Percentiles rank a stretch among this genome's conserved stretches.
phyloP scores from a whole-genome alignment of 1,140 invertebrate genomes.

The Camponotus floridanus region DNA sequence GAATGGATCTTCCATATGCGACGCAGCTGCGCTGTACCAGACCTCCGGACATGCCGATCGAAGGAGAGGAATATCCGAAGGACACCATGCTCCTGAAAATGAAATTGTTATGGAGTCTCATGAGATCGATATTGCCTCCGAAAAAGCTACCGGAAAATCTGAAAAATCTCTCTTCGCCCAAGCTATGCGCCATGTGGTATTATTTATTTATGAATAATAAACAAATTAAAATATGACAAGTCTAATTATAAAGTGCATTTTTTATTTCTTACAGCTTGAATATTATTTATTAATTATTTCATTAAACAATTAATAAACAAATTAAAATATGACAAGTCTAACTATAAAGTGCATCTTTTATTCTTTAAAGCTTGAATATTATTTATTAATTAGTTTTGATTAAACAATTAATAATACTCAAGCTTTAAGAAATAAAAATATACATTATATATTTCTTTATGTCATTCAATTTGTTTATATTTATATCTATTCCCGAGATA shows the following conservation, averaged over 20 bases:
- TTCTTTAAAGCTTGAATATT: constrained; percentile 18
- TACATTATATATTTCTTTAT: not conserved
- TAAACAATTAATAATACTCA: not conserved
- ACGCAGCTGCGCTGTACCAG: constrained; percentile 37
- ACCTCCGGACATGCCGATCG: constrained; percentile 50
- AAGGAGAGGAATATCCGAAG: constrained; percentile 63
- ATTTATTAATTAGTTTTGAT: not conserved
- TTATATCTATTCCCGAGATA: not conserved
- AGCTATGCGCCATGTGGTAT: constrained; percentile 75
- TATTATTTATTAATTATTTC: constrained; percentile 6
- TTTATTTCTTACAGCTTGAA: not conserved
- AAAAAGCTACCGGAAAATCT: constrained; percentile 1
- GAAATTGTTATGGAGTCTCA: constrained; percentile 75
- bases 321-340: too few relatives aligned
- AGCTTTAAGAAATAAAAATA: not conserved
- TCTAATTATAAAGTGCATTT: not conserved
- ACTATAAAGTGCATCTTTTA: not conserved
- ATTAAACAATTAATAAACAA: not conserved
- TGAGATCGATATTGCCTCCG: constrained; percentile 67
- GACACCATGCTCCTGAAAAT: constrained; percentile 66
- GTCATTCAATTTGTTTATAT: not conserved
- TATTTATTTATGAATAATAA: not conserved
- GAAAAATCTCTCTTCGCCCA: constrained; percentile 54
- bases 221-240: too few relatives aligned
- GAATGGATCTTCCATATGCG: constrained; percentile 71